Evolutionary conservation across 2,113 vertebrate genomes (phyloP).

Genomic region (Catharus minimus): DNA sequence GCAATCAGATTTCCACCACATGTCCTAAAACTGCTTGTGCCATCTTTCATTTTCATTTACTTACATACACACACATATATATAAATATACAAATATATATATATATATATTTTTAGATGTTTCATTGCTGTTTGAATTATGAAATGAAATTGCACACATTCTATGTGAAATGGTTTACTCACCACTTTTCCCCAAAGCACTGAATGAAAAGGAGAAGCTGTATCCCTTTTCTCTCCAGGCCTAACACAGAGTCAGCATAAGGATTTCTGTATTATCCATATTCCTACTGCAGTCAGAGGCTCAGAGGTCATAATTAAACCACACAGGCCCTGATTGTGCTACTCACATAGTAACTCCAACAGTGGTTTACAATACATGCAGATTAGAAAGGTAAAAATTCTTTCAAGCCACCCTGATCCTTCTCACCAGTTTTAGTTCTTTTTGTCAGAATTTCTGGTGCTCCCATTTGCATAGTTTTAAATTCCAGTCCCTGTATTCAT

Average conservation of each 20-base stretch:
- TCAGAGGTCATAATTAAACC: background rate
- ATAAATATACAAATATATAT: background rate
- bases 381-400: background rate
- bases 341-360: background rate
- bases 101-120: background rate
- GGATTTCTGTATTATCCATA: background rate
- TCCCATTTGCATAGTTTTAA: background rate
- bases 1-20: background rate
- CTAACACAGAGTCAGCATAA: background rate
- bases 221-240: background rate
- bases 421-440: background rate
- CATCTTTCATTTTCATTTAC: background rate
- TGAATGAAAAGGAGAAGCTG: background rate
- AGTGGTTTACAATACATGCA: background rate
- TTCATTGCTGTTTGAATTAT: background rate
- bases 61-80: background rate
- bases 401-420: background rate
- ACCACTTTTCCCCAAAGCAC: background rate
- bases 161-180: background rate
- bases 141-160: background rate
- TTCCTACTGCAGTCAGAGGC: background rate
- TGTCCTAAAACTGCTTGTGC: background rate
- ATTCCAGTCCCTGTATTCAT: background rate
- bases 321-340: background rate
- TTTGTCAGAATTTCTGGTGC: background rate